phyloP scores from a whole-genome alignment of 2,888 invertebrate species.

The Oscheius sp. region DNA sequence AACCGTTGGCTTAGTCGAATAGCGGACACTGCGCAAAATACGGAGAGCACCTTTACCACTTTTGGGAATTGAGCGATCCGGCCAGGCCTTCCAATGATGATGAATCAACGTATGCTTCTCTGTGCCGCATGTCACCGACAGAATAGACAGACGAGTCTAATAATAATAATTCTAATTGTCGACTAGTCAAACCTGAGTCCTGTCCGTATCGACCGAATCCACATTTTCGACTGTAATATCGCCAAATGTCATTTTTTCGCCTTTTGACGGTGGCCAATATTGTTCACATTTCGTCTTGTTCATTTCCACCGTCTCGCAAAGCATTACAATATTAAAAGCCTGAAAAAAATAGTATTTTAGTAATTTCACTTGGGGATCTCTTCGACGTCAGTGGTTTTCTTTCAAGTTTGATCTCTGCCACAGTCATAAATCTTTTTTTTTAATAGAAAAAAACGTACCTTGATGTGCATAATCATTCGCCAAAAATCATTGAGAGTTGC shows the following conservation, averaged over 20 bases:
- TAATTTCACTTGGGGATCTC: too few relatives aligned
- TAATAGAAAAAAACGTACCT: too few relatives aligned
- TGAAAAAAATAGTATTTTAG: too few relatives aligned
- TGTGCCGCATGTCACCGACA: neutral
- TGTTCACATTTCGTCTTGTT: slow-evolving; percentile 2
- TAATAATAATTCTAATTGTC: too few relatives aligned
- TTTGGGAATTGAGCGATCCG: neutral
- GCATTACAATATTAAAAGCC: neutral
- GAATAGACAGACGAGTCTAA: neutral
- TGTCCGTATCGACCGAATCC: neutral
- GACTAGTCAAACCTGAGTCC: too few relatives aligned
- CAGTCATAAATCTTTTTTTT: too few relatives aligned
- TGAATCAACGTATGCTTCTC: neutral
- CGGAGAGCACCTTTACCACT: neutral
- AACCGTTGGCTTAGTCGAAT: neutral
- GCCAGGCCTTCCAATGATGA: neutral
- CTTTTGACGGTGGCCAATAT: slow-evolving; percentile 7
- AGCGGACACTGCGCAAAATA: neutral
- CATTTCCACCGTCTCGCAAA: slow-evolving; percentile 7
- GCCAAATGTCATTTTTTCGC: slow-evolving; percentile 5
- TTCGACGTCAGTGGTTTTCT: too few relatives aligned
- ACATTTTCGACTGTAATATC: neutral
- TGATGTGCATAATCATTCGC: slow-evolving; percentile 1
- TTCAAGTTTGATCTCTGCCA: too few relatives aligned
- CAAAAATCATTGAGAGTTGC: slow-evolving; percentile 2